These are phyloP conservation scores for Drosophila takahashii DNA, from an alignment of 1,140 invertebrate species.

Conservation along the genomic window DNA sequence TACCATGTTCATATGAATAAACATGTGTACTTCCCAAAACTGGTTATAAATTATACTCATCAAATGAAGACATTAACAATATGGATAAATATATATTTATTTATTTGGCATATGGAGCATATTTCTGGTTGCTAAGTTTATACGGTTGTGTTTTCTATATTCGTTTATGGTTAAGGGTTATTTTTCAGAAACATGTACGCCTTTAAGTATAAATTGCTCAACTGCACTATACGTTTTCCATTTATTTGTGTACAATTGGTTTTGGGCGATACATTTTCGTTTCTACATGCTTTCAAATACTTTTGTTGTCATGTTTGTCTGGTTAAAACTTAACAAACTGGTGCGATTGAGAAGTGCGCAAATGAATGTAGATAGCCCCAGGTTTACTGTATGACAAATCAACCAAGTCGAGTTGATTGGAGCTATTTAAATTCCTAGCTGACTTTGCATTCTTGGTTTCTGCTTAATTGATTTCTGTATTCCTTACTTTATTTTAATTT, in stretches of 20 bases:
- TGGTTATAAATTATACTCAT: not conserved
- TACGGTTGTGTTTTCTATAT: slow-evolving; percentile 29
- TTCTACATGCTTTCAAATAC: slow-evolving; percentile 28
- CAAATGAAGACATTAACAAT: not conserved
- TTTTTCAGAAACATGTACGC: slow-evolving; percentile 33
- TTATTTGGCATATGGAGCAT: slow-evolving; percentile 71
- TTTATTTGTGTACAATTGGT: slow-evolving; percentile 14
- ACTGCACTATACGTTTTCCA: slow-evolving; percentile 39
- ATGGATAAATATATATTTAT: slow-evolving; percentile 65
- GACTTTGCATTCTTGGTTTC: slow-evolving; percentile 7
- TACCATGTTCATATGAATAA: too few species aligned
- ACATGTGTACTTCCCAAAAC: too few species aligned
- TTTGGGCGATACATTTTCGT: slow-evolving; percentile 19
- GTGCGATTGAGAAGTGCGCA: not conserved
- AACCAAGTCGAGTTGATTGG: not conserved
- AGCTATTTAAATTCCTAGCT: not conserved
- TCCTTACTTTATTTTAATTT: not conserved
- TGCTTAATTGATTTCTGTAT: slow-evolving; percentile 3
- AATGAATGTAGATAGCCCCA: not conserved
- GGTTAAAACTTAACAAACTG: slow-evolving; percentile 48
- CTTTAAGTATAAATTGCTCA: slow-evolving; percentile 56
- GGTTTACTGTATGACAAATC: not conserved
- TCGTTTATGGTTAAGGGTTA: slow-evolving; percentile 23
- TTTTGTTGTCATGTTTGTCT: slow-evolving; percentile 24
- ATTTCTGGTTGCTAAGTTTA: slow-evolving; percentile 54